A percentile compares a stretch with the other conserved stretches of the same genome.
phyloP scores from a whole-genome alignment of 2,888 invertebrate species.

The Philereme vetulata region DNA sequence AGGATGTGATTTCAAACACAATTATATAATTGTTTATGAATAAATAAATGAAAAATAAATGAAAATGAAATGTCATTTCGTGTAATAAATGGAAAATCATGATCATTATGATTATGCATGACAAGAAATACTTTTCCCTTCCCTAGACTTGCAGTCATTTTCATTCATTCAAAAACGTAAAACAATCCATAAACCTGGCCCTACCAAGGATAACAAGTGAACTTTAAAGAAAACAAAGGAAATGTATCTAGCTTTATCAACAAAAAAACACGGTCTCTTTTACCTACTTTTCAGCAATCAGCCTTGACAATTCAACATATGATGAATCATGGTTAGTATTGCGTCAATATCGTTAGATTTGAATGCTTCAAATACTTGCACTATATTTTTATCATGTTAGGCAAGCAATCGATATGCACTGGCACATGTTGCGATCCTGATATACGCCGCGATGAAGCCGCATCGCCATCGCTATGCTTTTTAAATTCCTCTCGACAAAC shows the following conservation, averaged over 20 bases:
- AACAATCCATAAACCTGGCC: constrained; percentile 2
- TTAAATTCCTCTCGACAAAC: constrained; percentile 31
- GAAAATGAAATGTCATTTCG: too few relatives aligned
- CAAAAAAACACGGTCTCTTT: constrained; percentile 28
- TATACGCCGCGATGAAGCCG: constrained; percentile 19
- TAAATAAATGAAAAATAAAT: too few relatives aligned
- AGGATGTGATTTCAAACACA: too few relatives aligned
- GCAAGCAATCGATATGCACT: constrained; percentile 36
- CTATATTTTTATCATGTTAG: constrained; percentile 29
- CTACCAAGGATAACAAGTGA: constrained; percentile 10
- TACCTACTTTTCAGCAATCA: constrained; percentile 20
- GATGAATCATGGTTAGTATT: constrained; percentile 28
- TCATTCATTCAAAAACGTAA: background rate
- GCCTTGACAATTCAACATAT: constrained; percentile 33
- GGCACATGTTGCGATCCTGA: constrained; percentile 36
- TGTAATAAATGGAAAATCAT: too few relatives aligned
- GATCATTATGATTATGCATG: too few relatives aligned
- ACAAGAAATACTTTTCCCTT: too few relatives aligned
- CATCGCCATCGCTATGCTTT: constrained; percentile 40
- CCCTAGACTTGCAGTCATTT: too few relatives aligned
- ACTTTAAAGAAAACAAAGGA: constrained; percentile 20
- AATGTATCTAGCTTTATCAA: constrained; percentile 16
- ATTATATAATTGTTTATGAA: too few relatives aligned
- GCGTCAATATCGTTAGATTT: constrained; percentile 29
- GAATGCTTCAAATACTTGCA: constrained; percentile 35